Base-by-base conservation (phyloP, 2,888 invertebrate genomes). In the Papilio protenor region DNA sequence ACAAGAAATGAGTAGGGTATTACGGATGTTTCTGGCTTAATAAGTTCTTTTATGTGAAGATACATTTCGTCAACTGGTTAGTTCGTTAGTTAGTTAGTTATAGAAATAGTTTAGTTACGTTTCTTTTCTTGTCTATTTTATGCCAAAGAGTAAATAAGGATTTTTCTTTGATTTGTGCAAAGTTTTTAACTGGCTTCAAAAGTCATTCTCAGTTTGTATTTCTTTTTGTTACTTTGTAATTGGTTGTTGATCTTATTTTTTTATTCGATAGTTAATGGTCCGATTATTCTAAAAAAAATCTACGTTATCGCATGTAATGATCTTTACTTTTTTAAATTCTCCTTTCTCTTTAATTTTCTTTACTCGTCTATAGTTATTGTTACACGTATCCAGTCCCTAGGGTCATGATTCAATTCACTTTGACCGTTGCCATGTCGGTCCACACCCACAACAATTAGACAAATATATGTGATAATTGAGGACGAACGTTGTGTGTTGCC, bases 371-470 rank as follows among this genome's bases (percentile, higher is more conserved):
- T 5, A 4, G 18, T 23, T 57, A 57, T 18, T 14, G 18, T 8
- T 11, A 57, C 18, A 27, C 27, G 33, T 27, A 16, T 71, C 72
- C 33, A 33, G 27, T 11, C 72, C 55, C n/a, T 18, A n/a, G 47
- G 47, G 52, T 10, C 40, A 10, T 40, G n/a, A 10, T 66, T 40
- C 33, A 72, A 72, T 72, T 55, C 8, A 72, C 14, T 55, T 5
- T 18, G 55, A 16, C 18, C 33, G 14, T 27, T 2, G 40, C 21
- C 40, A 23, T 23, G 40, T 52, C 18, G 27, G 1, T 33, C 73
- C 73, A 23, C 73, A 47, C 73, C 73, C 73, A 73, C 14, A 64
- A 4, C 61, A 49, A 74, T 64, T 74, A 74, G 23, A 59, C 61
- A 73, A 55, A 72, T 57, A 73, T 40, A 72, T 57, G 52, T 12